A percentile compares a stretch with the other conserved stretches of the same genome.
Evolutionary conservation across 2,888 invertebrate species (phyloP).

Genomic region (Arrhopalites spinosus): DNA sequence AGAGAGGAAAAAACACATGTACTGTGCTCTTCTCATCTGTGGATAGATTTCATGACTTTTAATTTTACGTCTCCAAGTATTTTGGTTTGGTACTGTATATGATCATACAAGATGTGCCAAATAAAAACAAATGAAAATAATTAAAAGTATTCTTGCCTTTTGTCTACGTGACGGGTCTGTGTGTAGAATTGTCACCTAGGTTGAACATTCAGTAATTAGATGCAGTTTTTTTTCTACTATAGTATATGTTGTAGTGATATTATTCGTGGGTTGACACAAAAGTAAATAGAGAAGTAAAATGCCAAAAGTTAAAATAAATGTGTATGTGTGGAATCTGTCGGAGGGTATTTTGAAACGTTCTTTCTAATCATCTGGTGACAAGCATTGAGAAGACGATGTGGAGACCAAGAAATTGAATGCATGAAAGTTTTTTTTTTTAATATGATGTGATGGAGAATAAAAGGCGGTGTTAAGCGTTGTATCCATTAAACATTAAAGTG

Average conservation of each 20-base stretch:
- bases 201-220: not conserved
- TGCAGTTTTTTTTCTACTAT: not conserved
- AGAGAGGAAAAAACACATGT: no score
- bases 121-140: not conserved
- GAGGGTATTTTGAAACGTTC: constrained; percentile 3
- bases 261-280: not conserved
- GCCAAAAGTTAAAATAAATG: not conserved
- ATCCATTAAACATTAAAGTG: not conserved
- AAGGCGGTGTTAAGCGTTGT: constrained; percentile 14
- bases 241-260: not conserved
- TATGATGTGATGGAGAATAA: constrained; percentile 19
- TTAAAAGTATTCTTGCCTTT: not conserved
- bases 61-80: no score
- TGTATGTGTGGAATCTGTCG: not conserved
- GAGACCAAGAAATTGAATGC: constrained; percentile 5
- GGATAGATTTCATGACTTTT: no score
- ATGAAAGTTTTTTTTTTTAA: constrained; percentile 20
- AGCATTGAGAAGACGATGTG: constrained; percentile 6
- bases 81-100: no score
- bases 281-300: not conserved
- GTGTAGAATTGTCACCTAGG: not conserved
- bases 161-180: not conserved
- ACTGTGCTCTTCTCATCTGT: no score
- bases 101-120: no score
- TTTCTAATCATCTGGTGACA: constrained; percentile 29